phyloP scores from a whole-genome alignment of 2,888 invertebrate genomes.

The Amphipoea oculea region DNA sequence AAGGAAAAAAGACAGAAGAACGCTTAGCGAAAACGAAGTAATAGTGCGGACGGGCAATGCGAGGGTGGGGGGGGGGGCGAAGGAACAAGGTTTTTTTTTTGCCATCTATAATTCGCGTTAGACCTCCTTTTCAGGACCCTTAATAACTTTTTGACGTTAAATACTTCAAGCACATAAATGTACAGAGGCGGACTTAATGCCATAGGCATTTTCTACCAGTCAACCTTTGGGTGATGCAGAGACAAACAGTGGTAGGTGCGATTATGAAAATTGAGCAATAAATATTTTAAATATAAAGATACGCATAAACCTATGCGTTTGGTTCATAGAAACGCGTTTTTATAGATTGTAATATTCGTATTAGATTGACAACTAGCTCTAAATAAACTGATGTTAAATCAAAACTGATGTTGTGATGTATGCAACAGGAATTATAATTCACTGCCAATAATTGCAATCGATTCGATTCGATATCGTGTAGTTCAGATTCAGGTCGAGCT shows the following conservation, averaged over 20 bases:
- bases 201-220: too few relatives aligned
- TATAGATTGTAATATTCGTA: too few relatives aligned
- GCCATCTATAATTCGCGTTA: neutral
- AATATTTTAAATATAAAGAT: too few relatives aligned
- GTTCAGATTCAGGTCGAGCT: neutral
- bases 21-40: neutral
- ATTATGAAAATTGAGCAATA: too few relatives aligned
- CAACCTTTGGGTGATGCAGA: too few relatives aligned
- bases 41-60: neutral
- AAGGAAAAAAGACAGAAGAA: neutral
- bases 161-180: too few relatives aligned
- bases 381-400: neutral
- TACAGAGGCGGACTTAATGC: too few relatives aligned
- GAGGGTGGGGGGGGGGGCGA: too few relatives aligned
- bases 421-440: neutral
- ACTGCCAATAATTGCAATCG: neutral
- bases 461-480: neutral
- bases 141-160: neutral
- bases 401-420: neutral
- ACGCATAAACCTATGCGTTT: too few relatives aligned
- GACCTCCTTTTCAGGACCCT: neutral
- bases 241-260: too few relatives aligned
- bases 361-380: neutral
- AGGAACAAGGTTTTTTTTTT: neutral
- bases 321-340: too few relatives aligned